phyloP scores from a whole-genome alignment of 2,797 vertebrate species.

The Aphelocoma californica region DNA sequence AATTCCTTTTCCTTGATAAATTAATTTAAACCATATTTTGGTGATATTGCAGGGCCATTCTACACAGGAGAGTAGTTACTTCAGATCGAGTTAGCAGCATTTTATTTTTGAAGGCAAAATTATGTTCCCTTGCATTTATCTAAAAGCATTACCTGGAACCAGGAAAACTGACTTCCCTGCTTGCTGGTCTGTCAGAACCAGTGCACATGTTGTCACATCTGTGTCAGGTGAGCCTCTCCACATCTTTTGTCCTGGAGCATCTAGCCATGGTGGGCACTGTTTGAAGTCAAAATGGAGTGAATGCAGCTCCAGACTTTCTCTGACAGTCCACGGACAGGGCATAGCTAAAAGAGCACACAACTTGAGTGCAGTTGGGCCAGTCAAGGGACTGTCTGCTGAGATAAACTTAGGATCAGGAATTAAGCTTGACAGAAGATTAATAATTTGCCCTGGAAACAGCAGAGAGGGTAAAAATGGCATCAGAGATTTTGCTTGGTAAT shows the following conservation, averaged over 20 bases:
- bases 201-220: neutral
- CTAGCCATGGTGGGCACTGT: neutral
- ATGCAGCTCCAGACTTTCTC: neutral
- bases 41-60: neutral
- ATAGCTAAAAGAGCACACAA: neutral
- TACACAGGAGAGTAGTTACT: neutral
- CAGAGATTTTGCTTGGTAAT: neutral
- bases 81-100: neutral
- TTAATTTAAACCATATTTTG: neutral
- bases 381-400: slow-evolving; percentile 18
- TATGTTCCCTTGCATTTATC: neutral
- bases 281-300: slow-evolving; percentile 4
- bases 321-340: neutral
- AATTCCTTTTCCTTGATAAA: neutral
- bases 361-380: neutral
- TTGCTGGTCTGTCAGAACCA: neutral
- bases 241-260: neutral
- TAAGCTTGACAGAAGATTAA: slow-evolving; percentile 51
- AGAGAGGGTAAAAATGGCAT: neutral
- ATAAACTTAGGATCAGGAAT: slow-evolving; percentile 36
- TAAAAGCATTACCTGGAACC: neutral
- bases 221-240: neutral
- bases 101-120: slow-evolving; percentile 1
- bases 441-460: slow-evolving; percentile 31
- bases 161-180: neutral